phyloP scores from a whole-genome alignment of 1,140 invertebrate species.

The Watersipora subatra region DNA sequence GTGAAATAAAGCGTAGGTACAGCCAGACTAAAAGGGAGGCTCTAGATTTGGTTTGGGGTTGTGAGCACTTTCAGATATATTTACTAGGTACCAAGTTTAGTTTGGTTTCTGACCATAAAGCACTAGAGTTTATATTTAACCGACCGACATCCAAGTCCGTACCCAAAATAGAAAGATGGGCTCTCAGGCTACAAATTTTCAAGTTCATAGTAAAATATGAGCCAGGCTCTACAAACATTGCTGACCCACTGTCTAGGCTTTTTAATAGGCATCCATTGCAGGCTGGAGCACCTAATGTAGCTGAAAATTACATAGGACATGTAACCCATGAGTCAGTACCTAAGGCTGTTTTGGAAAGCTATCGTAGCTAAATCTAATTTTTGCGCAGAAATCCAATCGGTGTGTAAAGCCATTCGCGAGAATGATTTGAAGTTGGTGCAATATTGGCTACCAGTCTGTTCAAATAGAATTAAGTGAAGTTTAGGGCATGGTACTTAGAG shows the following conservation, averaged over 20 bases:
- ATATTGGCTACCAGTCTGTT: neutral
- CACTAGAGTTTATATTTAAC: slow-evolving; percentile 17
- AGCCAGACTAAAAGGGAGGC: slow-evolving; percentile 38
- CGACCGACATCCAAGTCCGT: slow-evolving; percentile 12
- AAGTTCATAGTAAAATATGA: slow-evolving; percentile 10
- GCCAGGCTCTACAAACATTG: slow-evolving; percentile 8
- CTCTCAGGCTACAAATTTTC: slow-evolving; percentile 15
- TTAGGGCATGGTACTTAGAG: neutral
- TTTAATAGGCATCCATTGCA: neutral
- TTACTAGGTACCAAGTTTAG: slow-evolving; percentile 31
- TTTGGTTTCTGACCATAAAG: slow-evolving; percentile 34
- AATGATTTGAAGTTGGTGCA: neutral
- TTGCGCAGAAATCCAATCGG: neutral
- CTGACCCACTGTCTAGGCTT: slow-evolving; percentile 6
- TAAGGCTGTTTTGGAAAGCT: neutral
- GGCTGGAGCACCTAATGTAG: neutral
- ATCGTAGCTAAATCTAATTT: neutral
- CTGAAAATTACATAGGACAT: neutral
- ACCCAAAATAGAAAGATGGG: slow-evolving; percentile 16
- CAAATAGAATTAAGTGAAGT: neutral
- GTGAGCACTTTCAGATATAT: slow-evolving; percentile 38
- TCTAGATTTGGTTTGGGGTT: slow-evolving; percentile 33
- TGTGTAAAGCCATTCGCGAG: neutral
- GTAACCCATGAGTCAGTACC: neutral
- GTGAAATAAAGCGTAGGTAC: slow-evolving; percentile 22